Conservation (phyloP, 2,888 invertebrate species). For the Latrodectus hesperus region DNA sequence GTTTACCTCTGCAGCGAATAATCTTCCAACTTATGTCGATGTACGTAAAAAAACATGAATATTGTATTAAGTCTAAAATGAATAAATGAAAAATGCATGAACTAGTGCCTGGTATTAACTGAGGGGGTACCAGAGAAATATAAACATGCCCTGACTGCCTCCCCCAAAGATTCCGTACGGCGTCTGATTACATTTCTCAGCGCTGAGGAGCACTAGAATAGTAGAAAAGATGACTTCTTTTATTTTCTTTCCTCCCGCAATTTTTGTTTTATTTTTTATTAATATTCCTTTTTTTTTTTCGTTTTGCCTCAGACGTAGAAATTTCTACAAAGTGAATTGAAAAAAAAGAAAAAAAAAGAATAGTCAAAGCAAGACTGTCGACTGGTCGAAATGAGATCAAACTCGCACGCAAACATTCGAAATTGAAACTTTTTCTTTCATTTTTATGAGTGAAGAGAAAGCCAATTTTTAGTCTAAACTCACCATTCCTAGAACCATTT, state of each 20-base stretch:
- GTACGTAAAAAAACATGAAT: slow-evolving; percentile 63
- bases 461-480: slow-evolving; percentile 23
- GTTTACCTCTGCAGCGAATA: slow-evolving; percentile 58
- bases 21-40: slow-evolving; percentile 63
- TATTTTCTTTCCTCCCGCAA: not conserved
- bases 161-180: slow-evolving; percentile 13
- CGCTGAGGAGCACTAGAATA: slow-evolving; percentile 40
- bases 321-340: not conserved
- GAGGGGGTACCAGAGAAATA: slow-evolving; percentile 47
- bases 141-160: slow-evolving; percentile 48
- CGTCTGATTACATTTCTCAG: slow-evolving; percentile 58
- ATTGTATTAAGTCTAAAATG: slow-evolving; percentile 66
- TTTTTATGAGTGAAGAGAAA: not conserved
- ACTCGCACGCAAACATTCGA: slow-evolving; percentile 29
- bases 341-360: not conserved
- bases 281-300: slow-evolving; percentile 17
- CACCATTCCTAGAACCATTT: not conserved
- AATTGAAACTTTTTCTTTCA: slow-evolving; percentile 14
- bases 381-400: slow-evolving; percentile 29
- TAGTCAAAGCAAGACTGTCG: slow-evolving; percentile 21
- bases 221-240: slow-evolving; percentile 48
- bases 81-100: slow-evolving; percentile 68
- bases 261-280: slow-evolving; percentile 12
- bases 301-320: slow-evolving; percentile 16
- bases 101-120: slow-evolving; percentile 58